These are phyloP conservation scores for Macheiramphus alcinus DNA, from an alignment of 2,113 vertebrate genomes.

Conservation along the genomic window DNA sequence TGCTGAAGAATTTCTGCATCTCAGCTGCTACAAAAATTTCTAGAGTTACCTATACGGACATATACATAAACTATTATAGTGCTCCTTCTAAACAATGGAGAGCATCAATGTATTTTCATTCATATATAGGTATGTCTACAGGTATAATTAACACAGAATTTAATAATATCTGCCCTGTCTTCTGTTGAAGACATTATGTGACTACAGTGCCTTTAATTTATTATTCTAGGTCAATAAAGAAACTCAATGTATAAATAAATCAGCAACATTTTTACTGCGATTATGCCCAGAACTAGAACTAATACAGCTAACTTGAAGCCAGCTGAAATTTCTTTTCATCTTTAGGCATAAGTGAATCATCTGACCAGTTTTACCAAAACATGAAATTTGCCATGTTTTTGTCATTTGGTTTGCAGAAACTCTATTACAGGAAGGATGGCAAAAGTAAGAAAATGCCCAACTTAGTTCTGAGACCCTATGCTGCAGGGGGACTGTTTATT, in stretches of 20 bases:
- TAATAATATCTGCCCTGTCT: not conserved
- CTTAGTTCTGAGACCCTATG: not conserved
- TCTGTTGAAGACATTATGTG: not conserved
- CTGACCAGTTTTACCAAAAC: not conserved
- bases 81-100: not conserved
- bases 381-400: not conserved
- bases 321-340: not conserved
- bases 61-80: not conserved
- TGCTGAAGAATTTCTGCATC: not conserved
- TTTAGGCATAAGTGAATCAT: not conserved
- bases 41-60: not conserved
- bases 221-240: not conserved
- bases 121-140: not conserved
- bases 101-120: not conserved
- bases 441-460: not conserved
- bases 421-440: not conserved
- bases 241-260: not conserved
- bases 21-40: not conserved
- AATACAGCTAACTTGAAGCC: not conserved
- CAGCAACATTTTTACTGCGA: not conserved
- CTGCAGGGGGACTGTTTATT: not conserved
- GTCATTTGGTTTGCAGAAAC: not conserved
- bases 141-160: not conserved
- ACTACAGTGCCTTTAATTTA: not conserved
- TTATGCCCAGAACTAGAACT: not conserved